Conservation (phyloP, 1,140 invertebrate genomes). For the Cotesia chilonis region DNA sequence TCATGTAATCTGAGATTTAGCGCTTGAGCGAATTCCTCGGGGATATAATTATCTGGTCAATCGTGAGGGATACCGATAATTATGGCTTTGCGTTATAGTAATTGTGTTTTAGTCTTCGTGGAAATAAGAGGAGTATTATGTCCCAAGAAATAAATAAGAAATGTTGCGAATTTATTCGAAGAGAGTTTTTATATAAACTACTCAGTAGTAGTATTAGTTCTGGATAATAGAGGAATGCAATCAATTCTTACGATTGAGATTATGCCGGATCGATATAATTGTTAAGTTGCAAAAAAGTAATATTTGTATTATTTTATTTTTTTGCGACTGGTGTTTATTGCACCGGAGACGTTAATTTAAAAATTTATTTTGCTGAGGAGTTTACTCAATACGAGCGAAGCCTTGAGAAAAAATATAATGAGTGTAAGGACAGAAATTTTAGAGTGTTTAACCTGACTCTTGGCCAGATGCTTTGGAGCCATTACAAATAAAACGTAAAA, state of each 20-base stretch:
- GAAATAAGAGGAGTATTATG: conserved; percentile 41
- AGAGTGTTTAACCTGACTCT: neutral
- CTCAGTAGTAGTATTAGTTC: neutral
- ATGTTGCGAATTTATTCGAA: conserved; percentile 9
- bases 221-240: too few species aligned
- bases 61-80: conserved; percentile 49
- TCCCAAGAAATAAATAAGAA: conserved; percentile 23
- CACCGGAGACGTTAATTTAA: too few species aligned
- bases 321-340: too few species aligned
- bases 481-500: conserved; percentile 15
- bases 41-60: conserved; percentile 48
- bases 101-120: conserved; percentile 48
- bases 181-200: conserved; percentile 14
- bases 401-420: conserved; percentile 8
- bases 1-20: conserved; percentile 33
- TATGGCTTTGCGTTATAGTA: conserved; percentile 37
- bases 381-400: neutral
- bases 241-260: too few species aligned
- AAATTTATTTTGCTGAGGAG: neutral
- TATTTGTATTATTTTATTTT: too few species aligned
- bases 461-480: conserved; percentile 15
- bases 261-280: too few species aligned
- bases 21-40: conserved; percentile 42
- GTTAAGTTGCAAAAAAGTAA: too few species aligned
- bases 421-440: conserved; percentile 14